phyloP scores from a whole-genome alignment of 2,888 invertebrate genomes.

The Campoletis raptor region DNA sequence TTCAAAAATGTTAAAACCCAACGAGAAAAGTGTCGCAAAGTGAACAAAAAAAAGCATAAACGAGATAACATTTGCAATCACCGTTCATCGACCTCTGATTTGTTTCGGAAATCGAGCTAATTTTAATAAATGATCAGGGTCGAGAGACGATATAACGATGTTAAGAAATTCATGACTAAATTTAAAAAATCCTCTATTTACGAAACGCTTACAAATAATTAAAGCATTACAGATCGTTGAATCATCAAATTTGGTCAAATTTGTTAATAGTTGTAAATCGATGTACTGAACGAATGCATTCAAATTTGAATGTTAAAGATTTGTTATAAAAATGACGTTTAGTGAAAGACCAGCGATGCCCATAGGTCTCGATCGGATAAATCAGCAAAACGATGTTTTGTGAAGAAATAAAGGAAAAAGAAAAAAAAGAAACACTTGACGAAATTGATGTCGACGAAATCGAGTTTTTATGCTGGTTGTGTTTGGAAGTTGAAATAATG shows the following conservation, averaged over 20 bases:
- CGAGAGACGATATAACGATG: neutral
- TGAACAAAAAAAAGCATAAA: neutral
- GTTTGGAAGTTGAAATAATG: constrained; percentile 17
- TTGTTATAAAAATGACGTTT: neutral
- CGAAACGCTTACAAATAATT: neutral
- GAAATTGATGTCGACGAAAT: constrained; percentile 15
- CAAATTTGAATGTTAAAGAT: neutral
- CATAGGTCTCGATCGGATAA: neutral
- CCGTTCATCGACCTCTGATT: neutral
- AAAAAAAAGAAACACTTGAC: constrained; percentile 15
- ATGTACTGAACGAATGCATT: neutral
- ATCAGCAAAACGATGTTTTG: neutral
- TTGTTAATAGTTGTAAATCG: neutral
- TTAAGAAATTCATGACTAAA: neutral
- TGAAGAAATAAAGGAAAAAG: neutral
- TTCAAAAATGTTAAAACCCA: neutral
- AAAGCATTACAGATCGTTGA: neutral
- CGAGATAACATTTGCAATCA: neutral
- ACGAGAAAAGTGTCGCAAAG: neutral
- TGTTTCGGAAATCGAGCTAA: neutral
- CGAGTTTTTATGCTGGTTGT: neutral
- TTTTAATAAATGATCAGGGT: neutral
- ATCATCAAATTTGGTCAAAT: neutral
- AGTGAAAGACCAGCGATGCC: neutral
- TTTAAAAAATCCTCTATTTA: neutral